Conservation (phyloP, 37 sponge, comb jelly and placozoan genomes). For the Lycopodina hypogea region DNA sequence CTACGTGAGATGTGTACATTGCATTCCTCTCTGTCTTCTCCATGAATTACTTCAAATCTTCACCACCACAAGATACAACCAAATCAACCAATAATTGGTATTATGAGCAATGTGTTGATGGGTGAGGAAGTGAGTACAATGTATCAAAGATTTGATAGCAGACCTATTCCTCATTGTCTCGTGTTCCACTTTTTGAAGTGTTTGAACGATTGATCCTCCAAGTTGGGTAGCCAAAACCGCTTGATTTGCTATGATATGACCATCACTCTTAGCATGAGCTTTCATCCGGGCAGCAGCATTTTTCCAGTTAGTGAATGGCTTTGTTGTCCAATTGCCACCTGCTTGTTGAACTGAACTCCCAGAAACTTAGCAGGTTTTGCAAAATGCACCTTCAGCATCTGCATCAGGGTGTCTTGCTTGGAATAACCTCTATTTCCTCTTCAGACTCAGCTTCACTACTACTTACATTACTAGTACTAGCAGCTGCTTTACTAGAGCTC, state of each 20-base stretch:
- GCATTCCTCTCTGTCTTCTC: slow-evolving; percentile 61
- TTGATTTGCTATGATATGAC: too few relatives aligned
- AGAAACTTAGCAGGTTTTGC: slow-evolving; percentile 35
- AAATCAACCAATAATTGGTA: slow-evolving; percentile 64
- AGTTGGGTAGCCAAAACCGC: slow-evolving; percentile 34
- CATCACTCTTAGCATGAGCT: slow-evolving; percentile 49
- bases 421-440: too few relatives aligned
- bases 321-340: slow-evolving; percentile 47
- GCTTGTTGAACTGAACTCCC: slow-evolving; percentile 50
- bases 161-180: slow-evolving; percentile 56
- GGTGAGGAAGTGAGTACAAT: slow-evolving; percentile 69
- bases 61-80: slow-evolving; percentile 63
- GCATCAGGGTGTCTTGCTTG: too few relatives aligned
- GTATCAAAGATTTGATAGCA: slow-evolving; percentile 63
- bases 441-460: too few relatives aligned
- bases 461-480: slow-evolving; percentile 38
- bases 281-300: slow-evolving; percentile 61
- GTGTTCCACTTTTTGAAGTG: slow-evolving; percentile 45
- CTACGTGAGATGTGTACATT: slow-evolving; percentile 55
- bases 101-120: slow-evolving; percentile 56
- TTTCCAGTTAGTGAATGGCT: slow-evolving; percentile 68
- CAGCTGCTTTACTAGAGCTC: too few relatives aligned
- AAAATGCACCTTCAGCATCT: slow-evolving; percentile 52
- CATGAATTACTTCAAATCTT: slow-evolving; percentile 50
- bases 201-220: slow-evolving; percentile 51